Base-by-base conservation (phyloP, 2,888 invertebrate species). In the Macropis europaea region DNA sequence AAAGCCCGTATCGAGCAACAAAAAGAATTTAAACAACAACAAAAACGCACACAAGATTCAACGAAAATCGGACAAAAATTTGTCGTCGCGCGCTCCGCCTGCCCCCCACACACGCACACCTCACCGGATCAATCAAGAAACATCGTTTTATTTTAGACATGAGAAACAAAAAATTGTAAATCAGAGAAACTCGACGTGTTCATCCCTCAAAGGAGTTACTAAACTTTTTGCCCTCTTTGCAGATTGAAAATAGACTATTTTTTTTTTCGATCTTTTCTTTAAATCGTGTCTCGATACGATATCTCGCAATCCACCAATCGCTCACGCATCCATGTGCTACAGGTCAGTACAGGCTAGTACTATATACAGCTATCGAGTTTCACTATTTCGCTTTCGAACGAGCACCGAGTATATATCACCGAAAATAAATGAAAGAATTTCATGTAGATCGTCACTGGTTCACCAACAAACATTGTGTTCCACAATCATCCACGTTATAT, bases 261-360 rank as follows among this genome's bases (percentile, higher is more conserved):
- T 40, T 59, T 32, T 30, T 57, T 47, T 38, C n/a, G n/a, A n/a
- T 47, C 50, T 36, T 22, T 50, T 24, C 63, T 79, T 57, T 76
- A 47, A 59, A 72, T 79, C 61, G 75, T 64, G 60, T 79, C 73
- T 72, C 76, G 73, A 75, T 81, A 82, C 77, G 79, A 81, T n/a
- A n/a, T 79, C 84, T 86, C 86, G 84, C 87, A 88, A 87, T 89
- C 87, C 89, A 87, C 87, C 82, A 88, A 88, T 85, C 86, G 83
- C 87, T 88, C 85, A 86, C 87, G 89, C 88, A 90, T 90, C 90
- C 90, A 90, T 90, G 90, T 90, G 90, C 90, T 90, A 90, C 88
- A 90, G 90, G 90, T 90, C 90, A 90, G 90, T 90, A 90, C 90
- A 88, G 89, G 88, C 90, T 88, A 88, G 86, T 87, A 87, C 87